These are phyloP conservation scores for Alfaro cultratus DNA, from an alignment of 2,797 vertebrate genomes.

Conservation along the genomic window DNA sequence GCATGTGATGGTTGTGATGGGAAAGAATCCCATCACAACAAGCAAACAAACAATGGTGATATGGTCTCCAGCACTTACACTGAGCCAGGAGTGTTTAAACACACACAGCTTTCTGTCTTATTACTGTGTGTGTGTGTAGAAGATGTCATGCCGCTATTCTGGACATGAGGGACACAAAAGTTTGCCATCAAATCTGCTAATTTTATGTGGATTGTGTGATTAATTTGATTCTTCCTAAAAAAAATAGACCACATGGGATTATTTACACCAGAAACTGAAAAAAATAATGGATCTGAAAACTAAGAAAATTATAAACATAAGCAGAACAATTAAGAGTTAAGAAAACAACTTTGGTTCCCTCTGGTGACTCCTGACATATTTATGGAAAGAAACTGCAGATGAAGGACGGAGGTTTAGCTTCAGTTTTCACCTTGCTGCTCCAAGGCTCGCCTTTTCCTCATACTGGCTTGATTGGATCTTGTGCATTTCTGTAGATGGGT, in stretches of 20 bases:
- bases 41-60: not conserved
- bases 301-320: not conserved
- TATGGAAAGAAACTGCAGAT: not conserved
- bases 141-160: not conserved
- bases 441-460: not conserved
- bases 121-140: not conserved
- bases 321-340: not conserved
- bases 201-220: constrained; percentile 1
- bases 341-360: not conserved
- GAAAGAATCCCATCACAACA: not conserved
- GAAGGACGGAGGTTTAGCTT: not conserved
- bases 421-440: not conserved
- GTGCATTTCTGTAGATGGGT: constrained; percentile 11
- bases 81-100: not conserved
- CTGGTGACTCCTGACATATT: not conserved
- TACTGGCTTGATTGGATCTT: not conserved
- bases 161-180: not conserved
- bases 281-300: not conserved
- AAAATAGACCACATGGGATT: not conserved
- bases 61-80: not conserved
- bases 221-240: constrained; percentile 1
- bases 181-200: not conserved
- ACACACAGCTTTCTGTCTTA: not conserved
- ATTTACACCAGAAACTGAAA: constrained; percentile 4
- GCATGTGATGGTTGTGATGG: too few relatives aligned